phyloP scores from a whole-genome alignment of 2,113 vertebrate genomes.

The Pangasianodon gigas region DNA sequence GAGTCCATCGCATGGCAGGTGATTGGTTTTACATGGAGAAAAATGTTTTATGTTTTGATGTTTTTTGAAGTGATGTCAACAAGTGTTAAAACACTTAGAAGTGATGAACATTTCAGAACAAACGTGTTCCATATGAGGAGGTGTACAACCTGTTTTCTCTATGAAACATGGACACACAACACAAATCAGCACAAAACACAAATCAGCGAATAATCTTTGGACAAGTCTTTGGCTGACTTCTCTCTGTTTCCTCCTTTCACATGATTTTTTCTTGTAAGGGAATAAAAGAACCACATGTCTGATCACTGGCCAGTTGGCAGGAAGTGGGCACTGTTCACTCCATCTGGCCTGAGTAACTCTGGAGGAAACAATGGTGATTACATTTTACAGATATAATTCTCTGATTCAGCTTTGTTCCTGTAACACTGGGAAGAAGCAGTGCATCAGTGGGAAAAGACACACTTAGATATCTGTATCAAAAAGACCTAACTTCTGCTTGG shows the following conservation, averaged over 20 bases:
- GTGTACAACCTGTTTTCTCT: conserved; percentile 17
- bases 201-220: neutral
- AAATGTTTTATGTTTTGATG: neutral
- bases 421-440: neutral
- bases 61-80: neutral
- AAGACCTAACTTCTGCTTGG: neutral
- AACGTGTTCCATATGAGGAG: neutral
- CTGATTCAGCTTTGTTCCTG: neutral
- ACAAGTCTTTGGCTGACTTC: conserved; percentile 11
- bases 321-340: neutral
- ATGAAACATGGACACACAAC: neutral
- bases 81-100: neutral
- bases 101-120: neutral
- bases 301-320: conserved; percentile 34
- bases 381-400: neutral
- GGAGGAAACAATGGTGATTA: neutral
- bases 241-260: neutral
- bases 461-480: neutral
- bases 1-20: neutral
- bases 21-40: neutral
- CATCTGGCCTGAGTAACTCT: neutral
- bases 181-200: neutral
- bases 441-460: conserved; percentile 2
- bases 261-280: neutral
- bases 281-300: conserved; percentile 18